These are phyloP conservation scores for Cephalopterus ornatus DNA, from an alignment of 2,113 vertebrate genomes.

Conservation along the genomic window DNA sequence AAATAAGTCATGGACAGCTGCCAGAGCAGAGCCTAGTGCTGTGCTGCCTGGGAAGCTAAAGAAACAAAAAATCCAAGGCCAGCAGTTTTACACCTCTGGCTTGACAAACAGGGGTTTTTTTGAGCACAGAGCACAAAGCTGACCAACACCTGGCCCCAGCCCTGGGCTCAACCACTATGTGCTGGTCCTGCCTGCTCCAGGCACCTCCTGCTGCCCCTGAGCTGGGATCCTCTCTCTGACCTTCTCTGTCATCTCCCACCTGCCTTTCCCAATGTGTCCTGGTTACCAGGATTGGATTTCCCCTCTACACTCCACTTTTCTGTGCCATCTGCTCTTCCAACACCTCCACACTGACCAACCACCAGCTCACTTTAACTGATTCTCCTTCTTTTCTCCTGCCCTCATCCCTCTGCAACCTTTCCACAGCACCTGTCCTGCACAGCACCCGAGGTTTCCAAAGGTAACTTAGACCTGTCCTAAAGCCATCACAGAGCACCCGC, in stretches of 20 bases:
- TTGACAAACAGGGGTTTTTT: neutral
- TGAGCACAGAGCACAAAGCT: neutral
- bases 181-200: neutral
- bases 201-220: neutral
- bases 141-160: neutral
- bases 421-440: neutral
- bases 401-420: neutral
- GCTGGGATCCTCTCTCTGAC: neutral
- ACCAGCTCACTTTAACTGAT: neutral
- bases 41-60: neutral
- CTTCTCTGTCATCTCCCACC: neutral
- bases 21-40: neutral
- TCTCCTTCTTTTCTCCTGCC: neutral
- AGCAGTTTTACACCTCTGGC: neutral
- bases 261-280: no score
- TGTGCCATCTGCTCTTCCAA: neutral
- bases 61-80: neutral
- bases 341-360: neutral
- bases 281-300: neutral
- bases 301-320: neutral
- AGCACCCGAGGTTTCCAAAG: neutral
- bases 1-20: accelerated
- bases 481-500: neutral
- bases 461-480: neutral
- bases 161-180: neutral